Evolutionary conservation across 2,797 vertebrate genomes (phyloP).

Genomic region (Cryptoblepharus egeriae): DNA sequence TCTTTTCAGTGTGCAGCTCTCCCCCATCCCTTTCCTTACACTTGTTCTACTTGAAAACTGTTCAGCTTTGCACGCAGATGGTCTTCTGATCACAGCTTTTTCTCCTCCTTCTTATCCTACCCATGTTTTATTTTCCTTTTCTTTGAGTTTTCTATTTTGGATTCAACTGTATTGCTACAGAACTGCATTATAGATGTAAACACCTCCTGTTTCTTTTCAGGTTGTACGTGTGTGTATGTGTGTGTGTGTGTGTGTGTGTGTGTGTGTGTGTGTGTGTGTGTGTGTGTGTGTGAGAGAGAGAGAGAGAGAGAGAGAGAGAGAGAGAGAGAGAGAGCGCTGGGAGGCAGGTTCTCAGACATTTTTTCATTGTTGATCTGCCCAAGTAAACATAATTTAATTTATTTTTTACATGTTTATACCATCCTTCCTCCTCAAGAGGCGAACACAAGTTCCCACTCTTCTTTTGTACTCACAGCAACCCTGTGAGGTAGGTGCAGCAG

Average conservation of each 20-base stretch:
- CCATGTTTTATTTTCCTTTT: constrained; percentile 61
- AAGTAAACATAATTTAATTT: background rate
- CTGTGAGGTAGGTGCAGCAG: too few relatives aligned
- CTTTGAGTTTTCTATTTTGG: constrained; percentile 32
- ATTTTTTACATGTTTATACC: too few relatives aligned
- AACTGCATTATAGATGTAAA: constrained; percentile 57
- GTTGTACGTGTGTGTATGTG: too few relatives aligned
- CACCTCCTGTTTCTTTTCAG: constrained; percentile 41
- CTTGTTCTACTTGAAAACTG: constrained; percentile 69
- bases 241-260: too few relatives aligned
- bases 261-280: too few relatives aligned
- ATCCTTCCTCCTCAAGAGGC: too few relatives aligned
- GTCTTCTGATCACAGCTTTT: constrained; percentile 60
- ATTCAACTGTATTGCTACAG: constrained; percentile 40
- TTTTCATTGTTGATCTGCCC: background rate
- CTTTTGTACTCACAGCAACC: too few relatives aligned
- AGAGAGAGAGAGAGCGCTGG: background rate
- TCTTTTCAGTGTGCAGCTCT: constrained; percentile 37
- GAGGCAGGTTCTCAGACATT: background rate
- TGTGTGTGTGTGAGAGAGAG: too few relatives aligned
- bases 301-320: too few relatives aligned
- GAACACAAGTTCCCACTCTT: too few relatives aligned
- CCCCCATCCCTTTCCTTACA: constrained; percentile 32
- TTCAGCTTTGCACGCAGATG: constrained; percentile 70
- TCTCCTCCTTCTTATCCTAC: constrained; percentile 52